These are phyloP conservation scores for Hephaestus fuliginosus DNA, from an alignment of 2,797 vertebrate species.

Conservation along the genomic window DNA sequence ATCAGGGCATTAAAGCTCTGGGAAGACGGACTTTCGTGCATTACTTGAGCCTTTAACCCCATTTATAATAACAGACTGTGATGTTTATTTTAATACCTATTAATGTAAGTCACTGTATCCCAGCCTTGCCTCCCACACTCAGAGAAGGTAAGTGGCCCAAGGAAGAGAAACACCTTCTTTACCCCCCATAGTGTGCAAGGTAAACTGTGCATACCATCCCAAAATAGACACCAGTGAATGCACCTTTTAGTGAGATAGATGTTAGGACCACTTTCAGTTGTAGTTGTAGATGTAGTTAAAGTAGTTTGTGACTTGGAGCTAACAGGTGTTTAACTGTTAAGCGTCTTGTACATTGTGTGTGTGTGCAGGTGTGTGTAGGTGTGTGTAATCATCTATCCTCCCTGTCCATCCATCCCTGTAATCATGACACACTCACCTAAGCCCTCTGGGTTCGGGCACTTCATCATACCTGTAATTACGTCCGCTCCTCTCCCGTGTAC, in stretches of 20 bases:
- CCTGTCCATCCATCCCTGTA: constrained; percentile 1
- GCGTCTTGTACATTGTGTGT: background rate
- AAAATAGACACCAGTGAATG: constrained; percentile 10
- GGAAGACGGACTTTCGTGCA: background rate
- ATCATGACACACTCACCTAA: constrained; percentile 35
- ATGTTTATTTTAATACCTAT: constrained; percentile 59
- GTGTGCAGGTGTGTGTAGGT: constrained; percentile 4
- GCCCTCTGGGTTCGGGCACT: background rate
- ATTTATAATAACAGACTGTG: constrained; percentile 17
- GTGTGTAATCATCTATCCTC: background rate
- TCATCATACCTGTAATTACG: constrained; percentile 23
- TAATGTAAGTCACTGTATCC: constrained; percentile 30
- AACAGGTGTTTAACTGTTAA: background rate
- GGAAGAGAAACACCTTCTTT: background rate
- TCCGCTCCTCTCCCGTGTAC: constrained; percentile 21
- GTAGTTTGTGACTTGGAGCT: background rate
- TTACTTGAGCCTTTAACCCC: constrained; percentile 6
- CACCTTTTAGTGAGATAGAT: background rate
- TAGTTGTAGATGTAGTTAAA: background rate
- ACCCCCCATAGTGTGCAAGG: background rate
- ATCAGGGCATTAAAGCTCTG: background rate
- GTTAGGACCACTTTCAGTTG: background rate
- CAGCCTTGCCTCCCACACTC: constrained; percentile 36
- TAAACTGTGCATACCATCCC: constrained; percentile 7
- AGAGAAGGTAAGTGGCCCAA: constrained; percentile 41